phyloP scores from a whole-genome alignment of 2,797 vertebrate species.

The Cossypha niveicapilla region DNA sequence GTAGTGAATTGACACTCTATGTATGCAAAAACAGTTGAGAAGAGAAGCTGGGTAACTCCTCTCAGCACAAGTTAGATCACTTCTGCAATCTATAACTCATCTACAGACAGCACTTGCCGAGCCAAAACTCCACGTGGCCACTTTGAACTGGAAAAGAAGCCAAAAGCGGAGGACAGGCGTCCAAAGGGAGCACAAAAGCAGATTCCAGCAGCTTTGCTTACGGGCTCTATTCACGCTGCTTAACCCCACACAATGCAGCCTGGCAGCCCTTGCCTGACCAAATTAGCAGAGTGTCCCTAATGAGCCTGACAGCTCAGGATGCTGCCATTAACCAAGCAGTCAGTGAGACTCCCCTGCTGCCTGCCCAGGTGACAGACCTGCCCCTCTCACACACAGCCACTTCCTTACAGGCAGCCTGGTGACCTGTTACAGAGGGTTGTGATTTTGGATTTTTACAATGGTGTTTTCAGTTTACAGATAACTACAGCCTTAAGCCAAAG shows the following conservation, averaged over 20 bases:
- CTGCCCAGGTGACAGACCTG: not conserved
- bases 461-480: not conserved
- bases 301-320: slow-evolving; percentile 7
- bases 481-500: not conserved
- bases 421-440: not conserved
- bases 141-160: slow-evolving; percentile 1
- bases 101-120: not conserved
- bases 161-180: not conserved
- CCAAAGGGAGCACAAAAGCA: slow-evolving; percentile 27
- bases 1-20: not conserved
- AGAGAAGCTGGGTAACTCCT: not conserved
- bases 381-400: not conserved
- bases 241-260: slow-evolving; percentile 32
- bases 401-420: not conserved
- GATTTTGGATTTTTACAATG: not conserved
- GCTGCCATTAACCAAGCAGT: not conserved
- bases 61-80: not conserved
- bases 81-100: slow-evolving; percentile 7
- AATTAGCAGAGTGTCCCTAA: slow-evolving; percentile 25
- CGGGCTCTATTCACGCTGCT: slow-evolving; percentile 3
- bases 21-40: not conserved
- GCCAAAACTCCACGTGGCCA: slow-evolving; percentile 45
- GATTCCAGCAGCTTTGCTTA: slow-evolving; percentile 48
- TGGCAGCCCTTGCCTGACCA: slow-evolving; percentile 20
- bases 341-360: not conserved